Evolutionary conservation across 1,140 invertebrate species (phyloP).

Genomic region (Drosophila ohnishii): DNA sequence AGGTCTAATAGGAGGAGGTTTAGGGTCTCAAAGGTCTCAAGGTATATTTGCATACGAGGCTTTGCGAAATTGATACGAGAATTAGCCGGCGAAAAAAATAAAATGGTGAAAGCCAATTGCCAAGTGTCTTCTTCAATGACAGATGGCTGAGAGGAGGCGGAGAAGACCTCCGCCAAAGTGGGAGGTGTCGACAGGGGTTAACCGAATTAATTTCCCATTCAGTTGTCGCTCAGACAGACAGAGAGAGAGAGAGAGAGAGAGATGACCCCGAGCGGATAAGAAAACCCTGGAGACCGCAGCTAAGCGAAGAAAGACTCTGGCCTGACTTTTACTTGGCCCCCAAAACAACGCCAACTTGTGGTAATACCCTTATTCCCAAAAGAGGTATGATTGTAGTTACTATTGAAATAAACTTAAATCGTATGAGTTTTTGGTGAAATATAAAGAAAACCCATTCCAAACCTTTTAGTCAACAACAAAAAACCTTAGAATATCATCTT

Average conservation of each 20-base stretch:
- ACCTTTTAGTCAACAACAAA: too few species aligned
- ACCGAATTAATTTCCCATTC: conserved; percentile 78
- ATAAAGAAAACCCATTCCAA: neutral
- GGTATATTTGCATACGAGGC: conserved; percentile 25
- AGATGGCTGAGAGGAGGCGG: conserved; percentile 18
- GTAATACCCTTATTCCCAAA: conserved; percentile 10
- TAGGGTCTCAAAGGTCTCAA: conserved; percentile 15
- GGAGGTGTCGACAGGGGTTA: conserved; percentile 78
- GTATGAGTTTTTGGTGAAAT: neutral
- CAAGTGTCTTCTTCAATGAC: conserved; percentile 43
- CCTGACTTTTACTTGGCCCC: conserved; percentile 32
- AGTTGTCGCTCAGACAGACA: conserved; percentile 42
- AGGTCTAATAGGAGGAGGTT: conserved; percentile 9
- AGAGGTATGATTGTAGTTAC: neutral
- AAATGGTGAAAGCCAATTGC: conserved; percentile 39
- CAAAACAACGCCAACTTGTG: conserved; percentile 4
- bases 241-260: conserved; percentile 13
- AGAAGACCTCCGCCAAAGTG: conserved; percentile 44
- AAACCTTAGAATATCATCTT: too few species aligned
- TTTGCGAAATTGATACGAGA: conserved; percentile 33
- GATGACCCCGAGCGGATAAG: conserved; percentile 63
- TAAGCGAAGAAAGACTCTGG: conserved; percentile 41
- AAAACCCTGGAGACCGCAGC: conserved; percentile 22
- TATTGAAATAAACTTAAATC: neutral
- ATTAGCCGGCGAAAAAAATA: conserved; percentile 14